Conservation (phyloP, 1,140 invertebrate species). For the Drosophila erecta region DNA sequence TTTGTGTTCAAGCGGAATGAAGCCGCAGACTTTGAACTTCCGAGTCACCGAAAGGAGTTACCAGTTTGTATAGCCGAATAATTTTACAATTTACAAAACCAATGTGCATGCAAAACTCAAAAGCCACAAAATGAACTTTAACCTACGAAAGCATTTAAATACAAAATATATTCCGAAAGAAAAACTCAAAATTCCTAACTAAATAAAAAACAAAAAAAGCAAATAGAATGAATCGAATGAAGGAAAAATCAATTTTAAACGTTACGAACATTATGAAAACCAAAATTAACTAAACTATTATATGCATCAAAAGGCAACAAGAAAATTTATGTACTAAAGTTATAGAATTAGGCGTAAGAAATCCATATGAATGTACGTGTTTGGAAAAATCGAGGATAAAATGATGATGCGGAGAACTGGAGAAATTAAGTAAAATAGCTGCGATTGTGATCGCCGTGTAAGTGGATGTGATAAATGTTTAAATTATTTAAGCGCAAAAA, state of each 20-base stretch:
- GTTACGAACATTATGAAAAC: conserved; percentile 50
- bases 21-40: conserved; percentile 43
- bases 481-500: conserved; percentile 80
- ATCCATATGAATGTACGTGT: conserved; percentile 53
- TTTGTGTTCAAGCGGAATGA: conserved; percentile 58
- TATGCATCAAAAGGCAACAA: conserved; percentile 39
- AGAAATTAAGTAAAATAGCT: conserved; percentile 66
- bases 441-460: conserved; percentile 81
- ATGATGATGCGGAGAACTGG: neutral
- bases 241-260: conserved; percentile 51
- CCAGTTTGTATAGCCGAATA: conserved; percentile 29
- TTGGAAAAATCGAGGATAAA: conserved; percentile 6
- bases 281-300: conserved; percentile 52
- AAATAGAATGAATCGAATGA: conserved; percentile 18
- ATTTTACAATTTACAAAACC: conserved; percentile 34
- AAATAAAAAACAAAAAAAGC: conserved; percentile 30
- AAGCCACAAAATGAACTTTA: conserved; percentile 35
- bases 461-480: conserved; percentile 84
- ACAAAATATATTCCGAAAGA: conserved; percentile 68
- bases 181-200: conserved; percentile 79
- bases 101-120: conserved; percentile 20
- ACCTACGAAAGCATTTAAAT: conserved; percentile 44
- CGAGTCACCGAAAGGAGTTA: conserved; percentile 17
- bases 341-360: conserved; percentile 53
- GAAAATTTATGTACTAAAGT: conserved; percentile 55